Conservation (phyloP, 2,113 vertebrate species). For the Dendropsophus ebraccatus region DNA sequence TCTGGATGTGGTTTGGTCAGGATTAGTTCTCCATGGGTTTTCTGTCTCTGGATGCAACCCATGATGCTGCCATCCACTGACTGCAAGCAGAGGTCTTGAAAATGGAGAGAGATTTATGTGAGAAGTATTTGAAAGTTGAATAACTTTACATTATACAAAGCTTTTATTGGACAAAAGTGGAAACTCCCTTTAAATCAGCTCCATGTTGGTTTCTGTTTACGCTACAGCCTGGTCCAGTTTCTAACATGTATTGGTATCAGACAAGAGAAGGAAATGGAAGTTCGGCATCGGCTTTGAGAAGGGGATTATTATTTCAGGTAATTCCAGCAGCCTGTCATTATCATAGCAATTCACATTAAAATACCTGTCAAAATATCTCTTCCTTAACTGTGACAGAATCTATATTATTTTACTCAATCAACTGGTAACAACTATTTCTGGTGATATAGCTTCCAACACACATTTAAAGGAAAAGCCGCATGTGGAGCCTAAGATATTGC, state of each 20-base stretch:
- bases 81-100: too few species aligned
- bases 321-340: constrained; percentile 20
- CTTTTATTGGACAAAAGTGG: too few species aligned
- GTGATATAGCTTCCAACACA: neutral
- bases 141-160: too few species aligned
- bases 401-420: neutral
- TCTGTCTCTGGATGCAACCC: too few species aligned
- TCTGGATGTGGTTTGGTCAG: too few species aligned
- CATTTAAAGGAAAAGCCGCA: neutral
- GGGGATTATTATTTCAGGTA: constrained; percentile 29
- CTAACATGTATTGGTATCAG: neutral
- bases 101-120: too few species aligned
- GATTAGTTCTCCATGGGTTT: too few species aligned
- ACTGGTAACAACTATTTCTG: neutral
- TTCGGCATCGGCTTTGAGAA: neutral
- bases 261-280: neutral
- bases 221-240: neutral
- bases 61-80: too few species aligned
- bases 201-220: neutral
- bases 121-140: too few species aligned
- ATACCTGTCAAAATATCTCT: constrained; percentile 27
- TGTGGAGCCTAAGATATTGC: too few species aligned
- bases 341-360: constrained; percentile 15
- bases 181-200: neutral
- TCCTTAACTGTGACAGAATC: neutral